Conservation (phyloP, 2,888 invertebrate genomes). For the Atrina japonica region DNA sequence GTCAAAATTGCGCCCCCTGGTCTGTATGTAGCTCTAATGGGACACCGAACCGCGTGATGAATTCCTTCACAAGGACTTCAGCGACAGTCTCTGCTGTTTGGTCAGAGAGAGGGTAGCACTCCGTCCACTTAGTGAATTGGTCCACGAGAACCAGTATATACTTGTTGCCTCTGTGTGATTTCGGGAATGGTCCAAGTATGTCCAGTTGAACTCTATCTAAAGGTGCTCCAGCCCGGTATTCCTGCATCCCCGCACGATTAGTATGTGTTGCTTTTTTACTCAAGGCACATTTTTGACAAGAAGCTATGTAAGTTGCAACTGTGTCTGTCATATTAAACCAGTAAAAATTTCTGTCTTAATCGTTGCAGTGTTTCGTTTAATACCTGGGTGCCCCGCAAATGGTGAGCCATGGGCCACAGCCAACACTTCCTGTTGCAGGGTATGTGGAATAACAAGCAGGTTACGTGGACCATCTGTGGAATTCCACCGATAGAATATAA, state of each 20-base stretch:
- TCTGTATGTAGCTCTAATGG: conserved; percentile 17
- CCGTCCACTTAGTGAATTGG: conserved; percentile 16
- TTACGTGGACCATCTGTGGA: not conserved
- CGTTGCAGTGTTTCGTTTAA: not conserved
- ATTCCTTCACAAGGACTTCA: conserved; percentile 6
- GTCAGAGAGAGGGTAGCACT: conserved; percentile 10
- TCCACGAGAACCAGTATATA: conserved; percentile 22
- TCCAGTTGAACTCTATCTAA: conserved; percentile 7
- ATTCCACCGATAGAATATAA: conserved; percentile 2
- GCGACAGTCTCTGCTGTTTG: conserved; percentile 14
- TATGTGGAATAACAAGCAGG: conserved; percentile 7
- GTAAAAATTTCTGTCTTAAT: not conserved
- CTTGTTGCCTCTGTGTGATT: conserved; percentile 4
- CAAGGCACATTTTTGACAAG: not conserved
- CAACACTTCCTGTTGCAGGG: no score
- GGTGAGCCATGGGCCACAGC: not conserved
- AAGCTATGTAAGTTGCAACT: no score
- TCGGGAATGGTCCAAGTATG: conserved; percentile 17
- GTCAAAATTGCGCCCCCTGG: conserved; percentile 3
- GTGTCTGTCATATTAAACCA: no score
- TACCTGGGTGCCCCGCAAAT: conserved; percentile 11
- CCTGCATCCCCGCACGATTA: not conserved
- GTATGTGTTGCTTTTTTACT: not conserved
- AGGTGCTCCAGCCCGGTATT: not conserved
- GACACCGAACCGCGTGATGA: conserved; percentile 16